These are phyloP conservation scores for Idaea dimidiata DNA, from an alignment of 2,888 invertebrate genomes.

Conservation along the genomic window DNA sequence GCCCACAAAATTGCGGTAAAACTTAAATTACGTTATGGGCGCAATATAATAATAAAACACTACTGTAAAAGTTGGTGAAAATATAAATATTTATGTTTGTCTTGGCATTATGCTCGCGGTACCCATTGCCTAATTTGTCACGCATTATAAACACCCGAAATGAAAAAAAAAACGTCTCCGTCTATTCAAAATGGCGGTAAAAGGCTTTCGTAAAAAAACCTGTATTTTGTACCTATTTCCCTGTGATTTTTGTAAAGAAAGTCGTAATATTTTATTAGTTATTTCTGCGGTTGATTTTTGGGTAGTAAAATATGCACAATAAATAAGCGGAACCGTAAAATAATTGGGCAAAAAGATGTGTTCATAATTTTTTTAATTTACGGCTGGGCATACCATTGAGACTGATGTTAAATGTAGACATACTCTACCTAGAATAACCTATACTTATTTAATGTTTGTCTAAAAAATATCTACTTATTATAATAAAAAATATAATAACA, in stretches of 20 bases:
- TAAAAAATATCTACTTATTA: too few species aligned
- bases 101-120: slow-evolving; percentile 36
- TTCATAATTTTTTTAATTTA: background rate
- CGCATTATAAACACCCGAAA: slow-evolving; percentile 26
- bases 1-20: slow-evolving; percentile 56
- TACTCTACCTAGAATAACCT: too few species aligned
- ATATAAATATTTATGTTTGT: slow-evolving; percentile 48
- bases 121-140: slow-evolving; percentile 28
- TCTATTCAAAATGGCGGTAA: slow-evolving; percentile 15
- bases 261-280: slow-evolving; percentile 15
- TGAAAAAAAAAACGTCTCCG: slow-evolving; percentile 41
- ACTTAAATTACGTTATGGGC: slow-evolving; percentile 55
- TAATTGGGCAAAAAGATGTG: background rate
- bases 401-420: background rate
- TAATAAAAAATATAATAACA: too few species aligned
- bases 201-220: slow-evolving; percentile 18
- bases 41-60: slow-evolving; percentile 63
- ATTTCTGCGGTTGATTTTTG: slow-evolving; percentile 12
- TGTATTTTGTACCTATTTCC: slow-evolving; percentile 15
- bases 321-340: background rate
- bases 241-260: slow-evolving; percentile 18
- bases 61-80: slow-evolving; percentile 60
- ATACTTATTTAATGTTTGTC: too few species aligned
- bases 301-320: background rate
- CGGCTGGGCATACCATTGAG: background rate